phyloP scores from a whole-genome alignment of 2,113 vertebrate genomes.

The Trematomus loennbergii region DNA sequence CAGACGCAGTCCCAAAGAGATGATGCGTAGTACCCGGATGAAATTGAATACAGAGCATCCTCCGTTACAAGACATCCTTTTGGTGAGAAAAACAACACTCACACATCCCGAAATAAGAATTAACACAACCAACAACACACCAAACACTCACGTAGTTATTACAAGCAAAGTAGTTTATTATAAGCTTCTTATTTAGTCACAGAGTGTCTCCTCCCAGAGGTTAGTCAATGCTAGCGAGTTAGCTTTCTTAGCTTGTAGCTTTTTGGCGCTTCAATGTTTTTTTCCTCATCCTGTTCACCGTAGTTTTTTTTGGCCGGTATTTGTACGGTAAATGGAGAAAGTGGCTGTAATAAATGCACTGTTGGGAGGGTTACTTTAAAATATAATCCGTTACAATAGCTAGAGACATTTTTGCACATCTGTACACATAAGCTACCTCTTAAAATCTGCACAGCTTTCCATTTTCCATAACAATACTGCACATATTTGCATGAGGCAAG shows the following conservation, averaged over 20 bases:
- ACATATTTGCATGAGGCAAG: background rate
- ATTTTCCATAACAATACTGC: too few species aligned
- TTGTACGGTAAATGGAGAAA: too few species aligned
- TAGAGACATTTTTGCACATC: too few species aligned
- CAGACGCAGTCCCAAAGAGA: background rate
- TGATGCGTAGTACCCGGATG: conserved; percentile 20
- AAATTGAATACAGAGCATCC: conserved; percentile 53
- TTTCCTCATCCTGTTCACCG: background rate
- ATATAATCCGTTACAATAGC: too few species aligned
- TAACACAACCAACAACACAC: accelerated
- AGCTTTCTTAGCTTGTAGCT: conserved; percentile 34
- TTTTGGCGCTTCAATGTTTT: conserved; percentile 12
- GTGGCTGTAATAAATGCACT: background rate
- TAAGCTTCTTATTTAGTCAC: accelerated
- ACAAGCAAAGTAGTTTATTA: accelerated
- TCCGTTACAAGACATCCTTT: background rate
- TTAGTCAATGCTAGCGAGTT: conserved; percentile 33
- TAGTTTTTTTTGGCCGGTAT: background rate
- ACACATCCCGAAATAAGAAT: background rate
- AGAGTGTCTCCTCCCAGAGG: background rate
- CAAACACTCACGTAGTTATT: accelerated
- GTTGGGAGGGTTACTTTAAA: too few species aligned
- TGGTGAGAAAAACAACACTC: conserved; percentile 25
- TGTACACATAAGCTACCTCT: too few species aligned
- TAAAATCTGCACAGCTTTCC: too few species aligned